Evolutionary conservation across 2,888 invertebrate genomes (phyloP).

Genomic region (Venustoraphidia nigricollis): DNA sequence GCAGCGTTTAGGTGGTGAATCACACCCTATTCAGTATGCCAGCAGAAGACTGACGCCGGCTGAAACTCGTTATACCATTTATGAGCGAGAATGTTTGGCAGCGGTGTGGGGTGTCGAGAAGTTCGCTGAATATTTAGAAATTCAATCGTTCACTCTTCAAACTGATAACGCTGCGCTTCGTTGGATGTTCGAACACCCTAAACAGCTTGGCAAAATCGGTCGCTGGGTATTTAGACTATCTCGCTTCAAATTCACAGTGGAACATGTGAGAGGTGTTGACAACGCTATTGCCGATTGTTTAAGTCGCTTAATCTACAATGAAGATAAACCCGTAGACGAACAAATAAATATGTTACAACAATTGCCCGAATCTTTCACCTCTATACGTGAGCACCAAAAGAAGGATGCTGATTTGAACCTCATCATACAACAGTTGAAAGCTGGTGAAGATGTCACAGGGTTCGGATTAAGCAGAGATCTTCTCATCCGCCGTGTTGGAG

Average conservation of each 20-base stretch:
- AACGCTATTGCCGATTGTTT: too few relatives aligned
- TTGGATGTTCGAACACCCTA: too few relatives aligned
- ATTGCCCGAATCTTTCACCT: background rate
- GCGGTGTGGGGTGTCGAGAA: background rate
- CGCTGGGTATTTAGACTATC: too few relatives aligned
- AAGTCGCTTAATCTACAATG: too few relatives aligned
- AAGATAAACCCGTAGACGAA: too few relatives aligned
- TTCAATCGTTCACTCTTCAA: background rate
- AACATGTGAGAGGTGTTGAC: too few relatives aligned
- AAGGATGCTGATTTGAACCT: background rate
- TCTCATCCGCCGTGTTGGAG: background rate
- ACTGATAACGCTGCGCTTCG: too few relatives aligned
- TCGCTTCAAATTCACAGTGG: too few relatives aligned
- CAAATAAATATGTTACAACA: too few relatives aligned
- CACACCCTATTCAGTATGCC: background rate
- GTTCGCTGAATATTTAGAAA: background rate
- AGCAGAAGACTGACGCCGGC: background rate
- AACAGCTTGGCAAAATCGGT: too few relatives aligned
- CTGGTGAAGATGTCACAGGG: background rate
- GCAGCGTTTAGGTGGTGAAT: background rate
- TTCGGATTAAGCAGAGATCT: background rate
- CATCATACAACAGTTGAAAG: background rate
- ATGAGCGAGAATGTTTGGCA: background rate
- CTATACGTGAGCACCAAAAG: background rate
- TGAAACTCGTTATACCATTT: background rate